Percentiles rank a stretch among this genome's conserved stretches.
phyloP scores from a whole-genome alignment of 1,140 invertebrate genomes.

The Metaphire vulgaris region DNA sequence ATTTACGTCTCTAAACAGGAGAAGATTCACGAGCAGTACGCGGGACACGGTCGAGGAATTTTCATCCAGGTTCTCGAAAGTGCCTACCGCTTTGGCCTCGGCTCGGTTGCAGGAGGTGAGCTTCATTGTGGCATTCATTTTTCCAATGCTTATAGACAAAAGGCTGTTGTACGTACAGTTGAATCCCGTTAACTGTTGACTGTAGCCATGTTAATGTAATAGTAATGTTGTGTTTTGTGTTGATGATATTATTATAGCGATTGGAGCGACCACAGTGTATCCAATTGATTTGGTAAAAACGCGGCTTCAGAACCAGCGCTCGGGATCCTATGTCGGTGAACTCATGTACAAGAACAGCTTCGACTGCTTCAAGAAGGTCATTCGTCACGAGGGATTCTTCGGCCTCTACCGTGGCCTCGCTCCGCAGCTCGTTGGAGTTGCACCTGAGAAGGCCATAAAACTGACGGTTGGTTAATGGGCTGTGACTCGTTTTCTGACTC shows the following conservation, averaged over 20 bases:
- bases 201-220: too few species aligned
- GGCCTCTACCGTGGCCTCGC: conserved; percentile 87
- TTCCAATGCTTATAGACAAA: too few species aligned
- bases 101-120: conserved; percentile 90
- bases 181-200: too few species aligned
- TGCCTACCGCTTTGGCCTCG: conserved; percentile 83
- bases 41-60: conserved; percentile 73
- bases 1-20: too few species aligned
- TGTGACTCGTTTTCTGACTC: too few species aligned
- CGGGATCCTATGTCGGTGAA: conserved; percentile 63
- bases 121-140: too few species aligned
- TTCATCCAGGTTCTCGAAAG: conserved; percentile 83
- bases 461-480: conserved; percentile 76
- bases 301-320: conserved; percentile 96
- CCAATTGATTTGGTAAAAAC: conserved; percentile 99
- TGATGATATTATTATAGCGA: conserved; percentile 66
- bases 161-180: too few species aligned
- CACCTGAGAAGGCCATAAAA: conserved; percentile 99
- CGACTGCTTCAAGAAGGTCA: conserved; percentile 91
- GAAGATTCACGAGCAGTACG: neutral
- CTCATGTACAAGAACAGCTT: conserved; percentile 94
- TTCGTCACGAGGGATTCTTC: conserved; percentile 87
- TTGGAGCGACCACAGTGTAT: conserved; percentile 95
- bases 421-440: conserved; percentile 95
- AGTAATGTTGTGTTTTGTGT: too few species aligned